phyloP scores from a whole-genome alignment of 2,113 vertebrate species.

The Urocitellus parryii region DNA sequence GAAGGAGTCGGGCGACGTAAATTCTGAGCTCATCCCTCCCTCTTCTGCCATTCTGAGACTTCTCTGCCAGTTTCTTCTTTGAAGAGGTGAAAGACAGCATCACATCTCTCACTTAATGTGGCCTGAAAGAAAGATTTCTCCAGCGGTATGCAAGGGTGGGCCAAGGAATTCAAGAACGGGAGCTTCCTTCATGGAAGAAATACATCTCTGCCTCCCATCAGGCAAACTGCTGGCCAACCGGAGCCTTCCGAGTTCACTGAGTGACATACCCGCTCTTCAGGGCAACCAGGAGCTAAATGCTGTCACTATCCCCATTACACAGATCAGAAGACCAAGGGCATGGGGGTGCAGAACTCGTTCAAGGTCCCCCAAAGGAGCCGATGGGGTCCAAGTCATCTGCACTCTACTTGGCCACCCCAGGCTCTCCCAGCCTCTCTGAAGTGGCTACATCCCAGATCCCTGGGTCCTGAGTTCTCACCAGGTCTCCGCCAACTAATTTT shows the following conservation, averaged over 20 bases:
- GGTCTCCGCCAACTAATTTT: background rate
- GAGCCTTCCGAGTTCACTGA: background rate
- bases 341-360: background rate
- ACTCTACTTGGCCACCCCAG: rapidly evolving
- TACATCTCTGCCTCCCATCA: background rate
- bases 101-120: constrained; percentile 3
- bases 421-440: background rate
- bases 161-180: background rate
- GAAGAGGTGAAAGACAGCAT: background rate
- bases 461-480: background rate
- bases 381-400: background rate
- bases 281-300: background rate
- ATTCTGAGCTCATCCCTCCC: background rate
- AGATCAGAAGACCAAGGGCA: background rate
- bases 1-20: background rate
- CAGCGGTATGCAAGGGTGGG: background rate
- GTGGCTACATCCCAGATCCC: background rate
- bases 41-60: background rate
- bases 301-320: background rate
- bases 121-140: background rate
- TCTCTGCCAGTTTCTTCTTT: background rate
- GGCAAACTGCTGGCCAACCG: background rate
- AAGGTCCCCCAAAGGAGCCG: background rate
- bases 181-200: background rate
- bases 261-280: background rate